These are phyloP conservation scores for Pseudanteris insignis DNA, from an alignment of 2,888 invertebrate genomes.

Conservation along the genomic window DNA sequence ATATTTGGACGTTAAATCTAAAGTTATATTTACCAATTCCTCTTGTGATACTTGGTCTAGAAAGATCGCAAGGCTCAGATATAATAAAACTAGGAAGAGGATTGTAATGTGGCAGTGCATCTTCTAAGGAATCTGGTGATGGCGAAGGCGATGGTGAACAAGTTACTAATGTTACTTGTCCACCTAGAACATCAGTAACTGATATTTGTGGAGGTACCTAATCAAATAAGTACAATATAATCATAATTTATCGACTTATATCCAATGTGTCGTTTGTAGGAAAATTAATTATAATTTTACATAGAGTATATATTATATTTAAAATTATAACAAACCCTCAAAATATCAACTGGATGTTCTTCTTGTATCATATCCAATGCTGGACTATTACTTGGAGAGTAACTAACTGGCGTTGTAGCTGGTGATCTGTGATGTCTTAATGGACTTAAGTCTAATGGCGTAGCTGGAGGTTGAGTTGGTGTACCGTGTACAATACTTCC, in stretches of 20 bases:
- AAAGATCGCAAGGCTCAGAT: conserved; percentile 77
- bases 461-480: conserved; percentile 70
- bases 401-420: conserved; percentile 67
- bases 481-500: conserved; percentile 81
- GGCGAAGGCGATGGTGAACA: conserved; percentile 75
- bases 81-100: conserved; percentile 72
- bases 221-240: not conserved
- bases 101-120: conserved; percentile 58
- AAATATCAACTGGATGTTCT: conserved; percentile 70
- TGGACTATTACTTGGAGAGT: conserved; percentile 69
- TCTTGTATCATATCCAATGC: conserved; percentile 82
- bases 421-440: conserved; percentile 64
- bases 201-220: conserved; percentile 82
- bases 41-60: conserved; percentile 82
- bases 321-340: conserved; percentile 58
- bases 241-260: no score
- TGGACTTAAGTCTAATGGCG: conserved; percentile 70
- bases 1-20: no score
- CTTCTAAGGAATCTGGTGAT: conserved; percentile 63
- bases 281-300: no score
- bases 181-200: conserved; percentile 89
- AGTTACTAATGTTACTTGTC: conserved; percentile 81
- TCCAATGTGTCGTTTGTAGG: no score
- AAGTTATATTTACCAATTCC: conserved; percentile 75
- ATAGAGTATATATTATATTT: not conserved